phyloP scores from a whole-genome alignment of 1,140 invertebrate species.

The Lasioglossum baleicum region DNA sequence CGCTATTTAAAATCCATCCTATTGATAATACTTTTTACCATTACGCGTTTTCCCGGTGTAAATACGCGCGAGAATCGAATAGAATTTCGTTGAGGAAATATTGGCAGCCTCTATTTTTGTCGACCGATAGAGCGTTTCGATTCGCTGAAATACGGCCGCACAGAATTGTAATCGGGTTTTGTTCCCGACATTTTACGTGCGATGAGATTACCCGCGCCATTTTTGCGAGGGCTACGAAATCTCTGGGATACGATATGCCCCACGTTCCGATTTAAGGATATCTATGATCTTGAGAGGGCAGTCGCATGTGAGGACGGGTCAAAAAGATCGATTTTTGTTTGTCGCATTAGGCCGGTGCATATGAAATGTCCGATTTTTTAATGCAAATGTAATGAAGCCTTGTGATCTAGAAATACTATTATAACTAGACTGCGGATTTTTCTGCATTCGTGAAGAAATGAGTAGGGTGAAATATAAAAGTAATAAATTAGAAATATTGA shows the following conservation, averaged over 20 bases:
- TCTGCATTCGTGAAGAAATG: too few relatives aligned
- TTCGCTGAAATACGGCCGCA: slow-evolving; percentile 27
- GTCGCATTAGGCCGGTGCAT: too few relatives aligned
- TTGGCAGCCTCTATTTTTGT: slow-evolving; percentile 18
- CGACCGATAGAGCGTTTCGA: background rate
- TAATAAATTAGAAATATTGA: too few relatives aligned
- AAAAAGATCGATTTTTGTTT: too few relatives aligned
- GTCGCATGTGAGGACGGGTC: too few relatives aligned
- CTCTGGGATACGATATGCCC: background rate
- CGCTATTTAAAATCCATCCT: background rate
- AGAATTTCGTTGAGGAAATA: slow-evolving; percentile 39
- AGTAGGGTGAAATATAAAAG: too few relatives aligned
- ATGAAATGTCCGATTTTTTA: too few relatives aligned
- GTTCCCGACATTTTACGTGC: slow-evolving; percentile 18
- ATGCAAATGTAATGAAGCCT: too few relatives aligned
- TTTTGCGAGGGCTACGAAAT: slow-evolving; percentile 13
- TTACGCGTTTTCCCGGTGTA: background rate
- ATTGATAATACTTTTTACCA: background rate
- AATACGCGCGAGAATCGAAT: background rate
- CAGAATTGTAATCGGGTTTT: slow-evolving; percentile 40
- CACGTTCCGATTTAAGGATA: slow-evolving; percentile 25
- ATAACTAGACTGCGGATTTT: too few relatives aligned
- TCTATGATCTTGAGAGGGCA: background rate
- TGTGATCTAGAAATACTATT: too few relatives aligned
- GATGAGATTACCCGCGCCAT: slow-evolving; percentile 32